These are phyloP conservation scores for Oreotrochilus melanogaster DNA, from an alignment of 2,113 vertebrate species.

Conservation along the genomic window DNA sequence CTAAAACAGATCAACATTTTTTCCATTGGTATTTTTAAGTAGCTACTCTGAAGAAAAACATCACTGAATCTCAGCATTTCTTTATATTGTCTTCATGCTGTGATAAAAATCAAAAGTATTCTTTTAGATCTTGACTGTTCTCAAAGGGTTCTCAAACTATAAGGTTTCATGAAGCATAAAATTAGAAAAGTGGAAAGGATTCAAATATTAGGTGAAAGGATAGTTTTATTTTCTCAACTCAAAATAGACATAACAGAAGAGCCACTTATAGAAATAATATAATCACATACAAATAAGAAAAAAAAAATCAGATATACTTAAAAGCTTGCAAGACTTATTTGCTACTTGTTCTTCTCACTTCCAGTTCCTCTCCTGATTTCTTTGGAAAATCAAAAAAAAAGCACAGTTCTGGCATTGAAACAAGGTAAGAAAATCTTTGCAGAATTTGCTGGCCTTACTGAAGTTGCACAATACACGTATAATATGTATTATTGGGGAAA, in stretches of 20 bases:
- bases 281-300: neutral
- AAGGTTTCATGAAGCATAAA: conserved; percentile 60
- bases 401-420: neutral
- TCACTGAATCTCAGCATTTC: neutral
- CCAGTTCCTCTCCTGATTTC: neutral
- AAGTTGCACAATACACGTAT: neutral
- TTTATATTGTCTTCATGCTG: conserved; percentile 22
- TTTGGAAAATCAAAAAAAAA: neutral
- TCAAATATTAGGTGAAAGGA: conserved; percentile 24
- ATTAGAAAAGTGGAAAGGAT: conserved; percentile 39
- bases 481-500: neutral
- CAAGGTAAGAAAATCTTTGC: neutral
- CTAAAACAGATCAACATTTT: conserved; percentile 38
- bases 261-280: neutral
- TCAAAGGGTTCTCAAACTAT: conserved; percentile 55
- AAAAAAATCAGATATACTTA: neutral
- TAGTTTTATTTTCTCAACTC: conserved; percentile 5
- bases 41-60: conserved; percentile 20
- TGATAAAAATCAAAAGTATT: conserved; percentile 17
- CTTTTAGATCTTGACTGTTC: conserved; percentile 19
- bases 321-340: neutral
- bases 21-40: conserved; percentile 56
- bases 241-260: neutral
- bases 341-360: neutral
- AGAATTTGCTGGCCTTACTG: neutral